These are phyloP conservation scores for Malurus cyaneus DNA, from an alignment of 2,113 vertebrate genomes.

Conservation along the genomic window DNA sequence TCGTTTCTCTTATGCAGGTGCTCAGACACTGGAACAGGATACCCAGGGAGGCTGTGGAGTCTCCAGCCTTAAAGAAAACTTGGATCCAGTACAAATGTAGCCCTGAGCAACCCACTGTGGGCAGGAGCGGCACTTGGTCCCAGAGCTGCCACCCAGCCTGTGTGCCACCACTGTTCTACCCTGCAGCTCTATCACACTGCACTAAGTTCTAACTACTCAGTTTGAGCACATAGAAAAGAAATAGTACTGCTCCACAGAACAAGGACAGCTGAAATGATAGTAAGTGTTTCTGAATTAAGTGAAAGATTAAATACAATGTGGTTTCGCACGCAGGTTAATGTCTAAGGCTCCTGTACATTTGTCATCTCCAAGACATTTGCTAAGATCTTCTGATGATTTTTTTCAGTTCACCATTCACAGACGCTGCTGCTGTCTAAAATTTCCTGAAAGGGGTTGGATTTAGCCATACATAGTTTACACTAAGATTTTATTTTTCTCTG, in stretches of 20 bases:
- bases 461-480: neutral
- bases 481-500: neutral
- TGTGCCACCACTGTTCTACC: neutral
- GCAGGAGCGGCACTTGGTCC: neutral
- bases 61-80: neutral
- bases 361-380: neutral
- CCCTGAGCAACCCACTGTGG: neutral
- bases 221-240: neutral
- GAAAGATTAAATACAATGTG: neutral
- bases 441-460: neutral
- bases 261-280: neutral
- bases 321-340: neutral
- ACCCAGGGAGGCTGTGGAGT: neutral
- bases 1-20: neutral
- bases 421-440: neutral
- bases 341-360: neutral
- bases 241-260: neutral
- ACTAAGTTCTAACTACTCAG: neutral
- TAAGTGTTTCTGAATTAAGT: neutral
- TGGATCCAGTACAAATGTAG: neutral
- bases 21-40: neutral
- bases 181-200: fast-evolving
- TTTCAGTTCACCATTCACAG: neutral
- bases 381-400: neutral
- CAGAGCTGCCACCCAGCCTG: neutral